phyloP scores from a whole-genome alignment of 2,113 vertebrate species.

The Orientallactaga bullata region DNA sequence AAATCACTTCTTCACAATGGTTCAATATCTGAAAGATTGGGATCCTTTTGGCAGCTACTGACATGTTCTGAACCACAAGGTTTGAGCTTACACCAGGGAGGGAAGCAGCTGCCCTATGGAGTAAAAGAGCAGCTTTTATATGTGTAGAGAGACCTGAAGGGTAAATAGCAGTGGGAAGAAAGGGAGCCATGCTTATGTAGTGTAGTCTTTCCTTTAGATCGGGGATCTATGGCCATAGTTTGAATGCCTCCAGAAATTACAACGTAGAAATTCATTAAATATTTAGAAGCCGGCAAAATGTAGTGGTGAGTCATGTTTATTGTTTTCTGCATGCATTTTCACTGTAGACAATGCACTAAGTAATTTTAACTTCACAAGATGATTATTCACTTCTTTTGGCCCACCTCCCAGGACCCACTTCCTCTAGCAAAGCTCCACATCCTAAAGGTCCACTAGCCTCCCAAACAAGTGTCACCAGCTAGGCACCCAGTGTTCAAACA shows the following conservation, averaged over 20 bases:
- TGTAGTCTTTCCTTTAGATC: neutral
- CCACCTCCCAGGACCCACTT: too few relatives aligned
- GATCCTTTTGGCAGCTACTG: conserved; percentile 53
- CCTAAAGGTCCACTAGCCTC: too few relatives aligned
- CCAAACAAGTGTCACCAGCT: too few relatives aligned
- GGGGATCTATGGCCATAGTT: neutral
- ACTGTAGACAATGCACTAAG: neutral
- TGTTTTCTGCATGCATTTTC: conserved; percentile 34
- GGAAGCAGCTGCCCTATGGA: conserved; percentile 9
- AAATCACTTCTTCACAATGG: neutral
- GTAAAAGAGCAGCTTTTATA: conserved; percentile 10
- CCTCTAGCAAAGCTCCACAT: too few relatives aligned
- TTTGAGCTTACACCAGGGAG: conserved; percentile 32
- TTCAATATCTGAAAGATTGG: conserved; percentile 44
- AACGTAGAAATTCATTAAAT: neutral
- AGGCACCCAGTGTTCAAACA: too few relatives aligned
- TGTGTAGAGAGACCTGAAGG: neutral
- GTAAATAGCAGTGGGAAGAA: neutral
- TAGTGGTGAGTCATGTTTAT: neutral
- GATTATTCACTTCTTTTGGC: conserved; percentile 40
- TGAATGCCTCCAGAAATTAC: neutral
- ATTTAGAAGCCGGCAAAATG: neutral
- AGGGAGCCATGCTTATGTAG: conserved; percentile 18
- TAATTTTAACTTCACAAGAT: neutral
- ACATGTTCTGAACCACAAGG: neutral